Conservation (phyloP, 2,797 vertebrate genomes). For the Falco peregrinus region DNA sequence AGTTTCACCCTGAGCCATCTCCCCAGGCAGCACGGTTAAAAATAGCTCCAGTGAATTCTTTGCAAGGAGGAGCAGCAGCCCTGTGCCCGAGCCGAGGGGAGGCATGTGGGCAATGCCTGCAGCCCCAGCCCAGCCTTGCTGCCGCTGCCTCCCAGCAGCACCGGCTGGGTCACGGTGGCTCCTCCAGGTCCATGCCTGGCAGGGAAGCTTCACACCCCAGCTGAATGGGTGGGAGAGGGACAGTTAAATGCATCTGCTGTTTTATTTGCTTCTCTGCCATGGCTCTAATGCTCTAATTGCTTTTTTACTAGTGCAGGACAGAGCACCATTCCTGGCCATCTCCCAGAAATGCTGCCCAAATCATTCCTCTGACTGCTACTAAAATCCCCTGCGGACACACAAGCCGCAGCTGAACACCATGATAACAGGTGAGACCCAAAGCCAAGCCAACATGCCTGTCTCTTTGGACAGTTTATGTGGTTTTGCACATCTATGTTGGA, state of each 20-base stretch:
- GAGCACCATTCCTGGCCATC: not conserved
- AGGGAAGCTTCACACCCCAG: not conserved
- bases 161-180: rapidly evolving
- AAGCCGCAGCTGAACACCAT: not conserved
- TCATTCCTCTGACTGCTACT: not conserved
- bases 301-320: not conserved
- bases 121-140: not conserved
- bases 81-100: not conserved
- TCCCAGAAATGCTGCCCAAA: not conserved
- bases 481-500: constrained; percentile 57
- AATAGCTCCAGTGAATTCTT: constrained; percentile 46
- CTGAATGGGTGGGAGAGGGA: not conserved
- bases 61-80: constrained; percentile 7
- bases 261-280: not conserved
- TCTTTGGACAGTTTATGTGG: not conserved
- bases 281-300: constrained; percentile 2
- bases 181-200: rapidly evolving
- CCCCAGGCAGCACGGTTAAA: constrained; percentile 46
- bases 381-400: not conserved
- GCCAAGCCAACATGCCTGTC: not conserved
- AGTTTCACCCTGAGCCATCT: not conserved
- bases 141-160: not conserved
- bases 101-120: not conserved
- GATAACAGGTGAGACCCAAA: constrained; percentile 37
- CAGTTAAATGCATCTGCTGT: not conserved